Evolutionary conservation across 2,888 invertebrate genomes (phyloP).

Genomic region (Drosophila mercatorum): DNA sequence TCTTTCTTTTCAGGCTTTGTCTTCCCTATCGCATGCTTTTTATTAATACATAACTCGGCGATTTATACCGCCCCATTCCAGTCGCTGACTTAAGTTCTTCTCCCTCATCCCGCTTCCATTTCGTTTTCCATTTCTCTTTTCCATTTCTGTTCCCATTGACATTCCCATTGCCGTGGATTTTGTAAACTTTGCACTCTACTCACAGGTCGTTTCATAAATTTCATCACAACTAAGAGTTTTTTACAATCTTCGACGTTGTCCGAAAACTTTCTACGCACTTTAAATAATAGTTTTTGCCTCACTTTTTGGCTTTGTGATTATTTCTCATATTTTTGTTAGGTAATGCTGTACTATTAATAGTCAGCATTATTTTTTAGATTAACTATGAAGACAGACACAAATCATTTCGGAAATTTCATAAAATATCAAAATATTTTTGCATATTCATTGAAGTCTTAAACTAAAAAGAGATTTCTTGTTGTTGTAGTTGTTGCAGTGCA

Average conservation of each 20-base stretch:
- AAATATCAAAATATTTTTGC: too few relatives aligned
- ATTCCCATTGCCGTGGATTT: constrained; percentile 54
- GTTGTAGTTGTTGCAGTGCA: too few relatives aligned
- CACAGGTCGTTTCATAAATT: constrained; percentile 69
- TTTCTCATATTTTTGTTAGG: constrained; percentile 40
- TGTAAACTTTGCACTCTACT: constrained; percentile 57
- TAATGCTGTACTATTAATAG: background rate
- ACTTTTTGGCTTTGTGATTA: constrained; percentile 32
- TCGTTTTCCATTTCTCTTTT: background rate
- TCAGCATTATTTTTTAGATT: too few relatives aligned
- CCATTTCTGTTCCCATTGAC: background rate
- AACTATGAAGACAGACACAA: too few relatives aligned
- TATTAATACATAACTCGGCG: constrained; percentile 62
- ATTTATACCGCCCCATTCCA: constrained; percentile 31
- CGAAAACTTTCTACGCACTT: constrained; percentile 51
- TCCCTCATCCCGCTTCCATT: background rate
- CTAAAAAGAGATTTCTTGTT: too few relatives aligned
- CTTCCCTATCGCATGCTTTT: constrained; percentile 53
- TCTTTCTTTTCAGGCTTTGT: constrained; percentile 48
- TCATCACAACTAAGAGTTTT: constrained; percentile 68
- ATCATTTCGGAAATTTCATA: too few relatives aligned
- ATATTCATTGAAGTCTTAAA: too few relatives aligned
- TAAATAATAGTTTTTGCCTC: constrained; percentile 37
- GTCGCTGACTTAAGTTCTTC: background rate
- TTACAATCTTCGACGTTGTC: constrained; percentile 42